These are phyloP conservation scores for Elephas maximus DNA, from an alignment of 2,113 vertebrate species.

Conservation along the genomic window DNA sequence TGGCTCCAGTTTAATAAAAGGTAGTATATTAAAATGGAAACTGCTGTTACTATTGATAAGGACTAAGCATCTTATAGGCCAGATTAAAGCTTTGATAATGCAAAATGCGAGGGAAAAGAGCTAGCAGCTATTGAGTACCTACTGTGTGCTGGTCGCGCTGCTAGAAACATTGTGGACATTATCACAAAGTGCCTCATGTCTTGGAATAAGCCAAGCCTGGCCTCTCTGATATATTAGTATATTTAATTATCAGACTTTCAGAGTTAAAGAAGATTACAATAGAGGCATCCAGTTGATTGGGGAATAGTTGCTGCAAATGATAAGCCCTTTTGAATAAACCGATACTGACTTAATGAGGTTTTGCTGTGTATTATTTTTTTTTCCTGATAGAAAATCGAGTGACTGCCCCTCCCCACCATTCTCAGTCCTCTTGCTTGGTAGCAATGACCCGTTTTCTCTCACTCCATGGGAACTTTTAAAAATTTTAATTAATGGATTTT, in stretches of 20 bases:
- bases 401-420: not conserved
- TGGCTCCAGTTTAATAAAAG: slow-evolving; percentile 73
- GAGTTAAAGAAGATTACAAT: slow-evolving; percentile 60
- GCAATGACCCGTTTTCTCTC: not conserved
- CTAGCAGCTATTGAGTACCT: not conserved
- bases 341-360: slow-evolving; percentile 73
- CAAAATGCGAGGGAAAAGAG: not conserved
- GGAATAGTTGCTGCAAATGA: slow-evolving; percentile 65
- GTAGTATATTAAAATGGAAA: slow-evolving; percentile 77
- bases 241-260: slow-evolving; percentile 71
- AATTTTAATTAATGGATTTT: slow-evolving; percentile 28
- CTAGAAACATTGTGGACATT: not conserved
- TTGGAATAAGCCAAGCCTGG: not conserved
- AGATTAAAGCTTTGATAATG: not conserved
- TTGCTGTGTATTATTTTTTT: slow-evolving; percentile 42
- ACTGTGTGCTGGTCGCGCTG: not conserved
- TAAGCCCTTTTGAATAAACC: slow-evolving; percentile 70
- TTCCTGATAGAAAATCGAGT: slow-evolving; percentile 32
- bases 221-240: slow-evolving; percentile 71
- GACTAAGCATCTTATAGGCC: not conserved
- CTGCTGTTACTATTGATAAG: slow-evolving; percentile 63
- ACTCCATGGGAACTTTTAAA: not conserved
- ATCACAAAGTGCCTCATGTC: fast-evolving
- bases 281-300: slow-evolving; percentile 66
- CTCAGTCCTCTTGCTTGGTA: not conserved